Evolutionary conservation across 2,797 vertebrate genomes (phyloP), one percentile per base, ranked within the genome.

Genomic region (Ibycter americanus): DNA sequence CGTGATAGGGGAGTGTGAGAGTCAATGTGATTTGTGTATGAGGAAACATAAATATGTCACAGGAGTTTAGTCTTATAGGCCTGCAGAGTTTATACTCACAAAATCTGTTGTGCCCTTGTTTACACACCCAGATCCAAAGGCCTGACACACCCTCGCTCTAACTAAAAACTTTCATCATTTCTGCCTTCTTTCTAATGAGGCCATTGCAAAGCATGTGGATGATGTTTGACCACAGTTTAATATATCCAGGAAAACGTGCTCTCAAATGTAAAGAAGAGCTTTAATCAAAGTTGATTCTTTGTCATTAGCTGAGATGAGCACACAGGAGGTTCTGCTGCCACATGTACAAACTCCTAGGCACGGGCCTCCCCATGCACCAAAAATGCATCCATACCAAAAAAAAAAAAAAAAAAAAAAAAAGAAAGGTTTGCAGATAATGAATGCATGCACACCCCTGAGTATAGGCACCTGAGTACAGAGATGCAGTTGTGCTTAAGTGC

Each of bases 1-100:
- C 63, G 25, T 97, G 97, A 97, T 97, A 97, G 97, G 87, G 95
- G 96, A 98, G 97, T 98, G 97, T 98, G 96, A 98, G 97, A 97
- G 96, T 95, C 96, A 77, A 97, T 97, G 96, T 97, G 97, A 98
- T 97, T 98, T 98, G 97, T 98, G 97, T 97, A 97, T 91, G 95
- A 89, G 84, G 97, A 96, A 97, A 97, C 97, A 97, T 98, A 98
- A 98, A 98, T 97, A 98, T 98, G 97, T 97, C 97, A 97, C 96
- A 97, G 91, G 94, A 97, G 97, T 97, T 98, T 98, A 98, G 96
- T 97, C 97, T 97, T 96, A 97, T 95, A 94, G 95, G 88, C 93
- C 97, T 96, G 92, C 94, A 97, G 97, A 97, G 97, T 97, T 98
- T 98, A 98, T 97, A 97, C 95, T 97, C 74, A 1, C 91, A 97